Base-by-base conservation (phyloP, 2,113 vertebrate genomes). In the Mus spicilegus region DNA sequence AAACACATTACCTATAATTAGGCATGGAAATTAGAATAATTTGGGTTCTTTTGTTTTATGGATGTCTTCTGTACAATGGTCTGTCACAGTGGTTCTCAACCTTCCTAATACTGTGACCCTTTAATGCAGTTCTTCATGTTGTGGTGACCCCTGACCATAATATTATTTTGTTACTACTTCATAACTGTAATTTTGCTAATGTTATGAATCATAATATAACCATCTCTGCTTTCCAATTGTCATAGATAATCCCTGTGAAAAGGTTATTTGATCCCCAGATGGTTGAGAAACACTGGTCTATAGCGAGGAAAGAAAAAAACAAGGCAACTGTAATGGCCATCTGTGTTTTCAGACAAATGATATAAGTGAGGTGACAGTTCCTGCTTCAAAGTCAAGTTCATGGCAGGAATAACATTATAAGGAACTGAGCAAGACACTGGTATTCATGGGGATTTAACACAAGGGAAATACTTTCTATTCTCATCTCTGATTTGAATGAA, bases 1-100 rank as follows among this genome's bases (percentile, higher is more conserved):
- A 30, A 3, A 97, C 33, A 56, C 92, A 96, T 92, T 96, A 6
- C 84, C 7, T 22, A 42, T 36, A 82, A 49, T 95, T 90, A 76
- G 42, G n/a, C 13, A 67, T 42, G 1, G 20, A 19, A 65, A 39
- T 72, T 58, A 14, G 2, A 30, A 81, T 69, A 33, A 4, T 6
- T 89, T 89, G 80, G 22, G 39, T 8, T 81, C 20, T 56, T 69
- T n/a, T 72, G 1, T 78, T 70, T 76, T 89, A 39, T 65, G 24
- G 16, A 36, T 7, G 82, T 54, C 7, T 88, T 89, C 22, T 91
- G 9, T 70, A 2, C 14, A 28, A 39, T 39, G n/a, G 65, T 76
- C 33, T 91, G 10, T 70, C 1, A 67, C 14, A 28, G 19, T 39
- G 70, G 3, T 73, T 73, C 36, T 39, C n/a, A 39, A 22, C 7